These are phyloP conservation scores for Colaptes auratus DNA, from an alignment of 2,113 vertebrate species.

Conservation along the genomic window DNA sequence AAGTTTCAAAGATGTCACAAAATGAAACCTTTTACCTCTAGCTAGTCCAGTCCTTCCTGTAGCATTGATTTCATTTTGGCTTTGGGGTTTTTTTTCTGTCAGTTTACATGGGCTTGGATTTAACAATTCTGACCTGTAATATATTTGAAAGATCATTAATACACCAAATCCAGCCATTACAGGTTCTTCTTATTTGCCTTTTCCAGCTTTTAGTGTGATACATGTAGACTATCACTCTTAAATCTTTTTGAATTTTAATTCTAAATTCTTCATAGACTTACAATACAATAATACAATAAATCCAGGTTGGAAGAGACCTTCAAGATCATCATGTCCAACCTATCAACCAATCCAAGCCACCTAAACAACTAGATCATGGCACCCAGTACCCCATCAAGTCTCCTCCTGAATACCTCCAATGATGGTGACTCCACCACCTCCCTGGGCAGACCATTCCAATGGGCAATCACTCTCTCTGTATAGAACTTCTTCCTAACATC, in stretches of 20 bases:
- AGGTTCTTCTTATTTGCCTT: background rate
- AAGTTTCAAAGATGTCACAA: background rate
- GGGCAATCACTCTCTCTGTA: no score
- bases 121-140: background rate
- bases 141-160: background rate
- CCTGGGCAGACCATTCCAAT: no score
- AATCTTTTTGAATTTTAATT: background rate
- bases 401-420: no score
- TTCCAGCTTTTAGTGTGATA: background rate
- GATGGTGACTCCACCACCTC: no score
- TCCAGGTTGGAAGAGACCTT: no score
- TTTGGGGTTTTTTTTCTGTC: background rate
- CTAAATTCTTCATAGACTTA: no score
- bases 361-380: no score
- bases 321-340: no score
- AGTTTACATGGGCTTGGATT: background rate
- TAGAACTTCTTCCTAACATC: no score
- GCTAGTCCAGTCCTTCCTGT: background rate
- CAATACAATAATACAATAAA: no score
- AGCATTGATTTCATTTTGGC: background rate
- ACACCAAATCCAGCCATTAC: background rate
- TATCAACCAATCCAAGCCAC: no score
- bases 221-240: background rate
- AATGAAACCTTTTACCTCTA: background rate
- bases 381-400: no score